phyloP scores from a whole-genome alignment of 2,113 vertebrate species.

The Condylura cristata region DNA sequence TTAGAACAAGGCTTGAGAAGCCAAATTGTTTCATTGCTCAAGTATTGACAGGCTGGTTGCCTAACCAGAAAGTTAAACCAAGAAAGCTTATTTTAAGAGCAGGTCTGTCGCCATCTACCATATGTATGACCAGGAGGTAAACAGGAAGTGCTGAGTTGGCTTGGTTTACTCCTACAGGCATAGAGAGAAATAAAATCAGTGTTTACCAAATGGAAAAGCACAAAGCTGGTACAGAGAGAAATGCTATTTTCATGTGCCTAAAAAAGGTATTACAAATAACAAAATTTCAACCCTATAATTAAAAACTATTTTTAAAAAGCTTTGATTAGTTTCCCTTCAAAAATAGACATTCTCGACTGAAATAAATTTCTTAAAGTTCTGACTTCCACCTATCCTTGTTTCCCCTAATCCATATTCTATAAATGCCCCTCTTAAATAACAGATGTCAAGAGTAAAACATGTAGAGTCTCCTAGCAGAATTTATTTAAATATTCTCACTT shows the following conservation, averaged over 20 bases:
- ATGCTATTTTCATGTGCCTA: slow-evolving; percentile 84
- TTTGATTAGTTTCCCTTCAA: slow-evolving; percentile 70
- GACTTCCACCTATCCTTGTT: slow-evolving; percentile 18
- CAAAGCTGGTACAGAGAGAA: slow-evolving; percentile 78
- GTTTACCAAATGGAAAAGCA: slow-evolving; percentile 82
- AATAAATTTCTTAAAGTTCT: slow-evolving; percentile 61
- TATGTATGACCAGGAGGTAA: slow-evolving; percentile 65
- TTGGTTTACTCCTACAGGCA: slow-evolving; percentile 66
- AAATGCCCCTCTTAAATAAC: not conserved
- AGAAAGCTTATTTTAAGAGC: slow-evolving; percentile 70
- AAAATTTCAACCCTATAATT: slow-evolving; percentile 76
- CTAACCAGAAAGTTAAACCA: slow-evolving; percentile 50
- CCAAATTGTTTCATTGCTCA: not conserved
- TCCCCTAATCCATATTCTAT: not conserved
- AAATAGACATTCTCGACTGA: slow-evolving; percentile 42
- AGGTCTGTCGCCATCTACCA: slow-evolving; percentile 56
- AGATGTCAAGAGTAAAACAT: not conserved
- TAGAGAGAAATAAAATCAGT: slow-evolving; percentile 77
- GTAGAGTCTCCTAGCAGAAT: not conserved
- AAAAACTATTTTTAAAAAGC: slow-evolving; percentile 80
- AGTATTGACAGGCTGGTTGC: not conserved
- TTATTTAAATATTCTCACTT: not conserved
- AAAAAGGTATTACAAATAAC: slow-evolving; percentile 82
- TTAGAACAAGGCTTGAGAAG: not conserved
- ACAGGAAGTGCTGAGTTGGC: slow-evolving; percentile 83